These are phyloP conservation scores for Frieseomelitta varia DNA, from an alignment of 1,140 invertebrate genomes.

Conservation along the genomic window DNA sequence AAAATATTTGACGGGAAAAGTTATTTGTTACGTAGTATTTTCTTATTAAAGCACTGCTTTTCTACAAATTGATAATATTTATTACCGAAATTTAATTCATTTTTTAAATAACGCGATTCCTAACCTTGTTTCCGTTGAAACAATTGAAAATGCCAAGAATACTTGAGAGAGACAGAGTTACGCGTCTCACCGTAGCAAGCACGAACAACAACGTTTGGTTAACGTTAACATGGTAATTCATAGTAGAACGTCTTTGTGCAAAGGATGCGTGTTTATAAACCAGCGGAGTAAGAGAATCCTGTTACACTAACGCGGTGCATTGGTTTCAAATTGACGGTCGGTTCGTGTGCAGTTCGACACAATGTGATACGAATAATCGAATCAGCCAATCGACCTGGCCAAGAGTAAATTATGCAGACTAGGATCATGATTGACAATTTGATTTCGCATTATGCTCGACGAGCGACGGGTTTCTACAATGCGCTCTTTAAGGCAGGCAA, in stretches of 20 bases:
- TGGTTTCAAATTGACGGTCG: conserved; percentile 37
- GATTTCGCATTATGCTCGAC: conserved; percentile 23
- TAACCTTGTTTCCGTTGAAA: too few species aligned
- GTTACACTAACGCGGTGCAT: conserved; percentile 35
- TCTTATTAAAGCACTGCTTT: too few species aligned
- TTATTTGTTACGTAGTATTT: too few species aligned
- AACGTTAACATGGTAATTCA: background rate
- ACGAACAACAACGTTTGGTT: background rate
- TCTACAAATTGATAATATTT: too few species aligned
- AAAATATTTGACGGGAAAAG: too few species aligned
- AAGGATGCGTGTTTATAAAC: conserved; percentile 11
- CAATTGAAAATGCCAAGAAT: too few species aligned
- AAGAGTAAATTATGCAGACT: conserved; percentile 31
- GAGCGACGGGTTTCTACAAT: background rate
- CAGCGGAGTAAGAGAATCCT: conserved; percentile 9
- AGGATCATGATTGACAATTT: conserved; percentile 48
- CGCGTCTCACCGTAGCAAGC: too few species aligned
- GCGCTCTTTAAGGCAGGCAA: conserved; percentile 8
- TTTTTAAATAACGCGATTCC: too few species aligned
- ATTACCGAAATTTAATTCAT: too few species aligned
- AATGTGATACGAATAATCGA: conserved; percentile 53
- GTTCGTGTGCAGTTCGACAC: conserved; percentile 4
- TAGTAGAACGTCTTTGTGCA: background rate
- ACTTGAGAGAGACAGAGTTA: too few species aligned
- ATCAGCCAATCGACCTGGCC: conserved; percentile 32